Base-by-base conservation (phyloP, 2,888 invertebrate genomes). In the Anthrax anthrax region DNA sequence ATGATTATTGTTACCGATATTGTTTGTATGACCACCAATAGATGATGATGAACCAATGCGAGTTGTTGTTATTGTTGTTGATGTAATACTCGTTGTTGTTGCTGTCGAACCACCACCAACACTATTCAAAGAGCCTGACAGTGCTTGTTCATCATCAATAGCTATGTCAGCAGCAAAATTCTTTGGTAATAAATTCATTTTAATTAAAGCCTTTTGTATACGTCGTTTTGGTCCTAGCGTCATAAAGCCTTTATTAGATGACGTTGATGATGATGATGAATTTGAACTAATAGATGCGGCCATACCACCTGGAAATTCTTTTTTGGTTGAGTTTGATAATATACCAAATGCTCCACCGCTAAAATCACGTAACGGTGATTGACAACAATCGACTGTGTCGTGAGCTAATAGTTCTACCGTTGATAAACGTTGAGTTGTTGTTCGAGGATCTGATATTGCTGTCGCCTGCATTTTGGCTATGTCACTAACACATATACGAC, bases 171-270 rank as follows among this genome's bases (percentile, higher is more conserved):
- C 73, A 52, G 85, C 81, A 54, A 80, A 80, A 67, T 86, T 85
- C 72, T 86, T 88, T 58, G 85, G 85, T 42, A 65, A 52, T 60
- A 92, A 81, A 66, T 90, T 91, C 78, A 91, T 87, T 71, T 85
- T 88, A 72, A 84, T 84, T 57, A 89, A 74, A 49, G 86, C 87
- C 66, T 84, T 87, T 58, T 86, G 86, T 47, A 92, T 70, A 57
- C 86, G 76, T 55, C 84, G 77, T 60, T 88, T 88, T 44, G 90
- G 86, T 3, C 87, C 90, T 50, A 88, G 72, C 27, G 91, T 91
- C 87, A 90, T 90, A 60, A 90, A 91, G 46, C 84, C 85, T 59
- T 84, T 83, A 62, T 79, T 77, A 60, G 73, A 73, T 54, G 72
- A 72, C 40, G 69, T 75, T 51, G 69, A 75, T 47, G 71, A 76